Conservation (phyloP, 2,797 vertebrate species). For the Gymnothorax javanicus region DNA sequence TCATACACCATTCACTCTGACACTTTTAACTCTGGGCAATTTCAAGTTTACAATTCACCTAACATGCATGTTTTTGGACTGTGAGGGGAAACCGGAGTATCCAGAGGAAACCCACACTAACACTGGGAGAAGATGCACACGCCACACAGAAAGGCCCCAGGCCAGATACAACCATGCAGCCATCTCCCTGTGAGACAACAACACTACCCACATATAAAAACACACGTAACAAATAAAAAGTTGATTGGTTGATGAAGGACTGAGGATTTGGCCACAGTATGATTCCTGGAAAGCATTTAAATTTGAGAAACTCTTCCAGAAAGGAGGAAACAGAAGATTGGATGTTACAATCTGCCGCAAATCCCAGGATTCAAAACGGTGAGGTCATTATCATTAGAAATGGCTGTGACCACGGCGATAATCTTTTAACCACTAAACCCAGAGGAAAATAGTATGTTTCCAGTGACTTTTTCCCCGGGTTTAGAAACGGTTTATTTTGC, state of each 20-base stretch:
- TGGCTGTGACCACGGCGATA: constrained; percentile 2
- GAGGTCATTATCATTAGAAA: constrained; percentile 11
- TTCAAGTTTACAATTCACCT: too few species aligned
- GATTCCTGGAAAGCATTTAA: constrained; percentile 8
- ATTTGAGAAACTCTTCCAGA: constrained; percentile 31
- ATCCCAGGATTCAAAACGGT: constrained; percentile 19
- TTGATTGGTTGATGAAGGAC: background rate
- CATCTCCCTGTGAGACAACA: too few species aligned
- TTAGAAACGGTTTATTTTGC: background rate
- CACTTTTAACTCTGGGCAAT: too few species aligned
- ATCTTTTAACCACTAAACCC: constrained; percentile 21
- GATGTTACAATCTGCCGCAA: constrained; percentile 14
- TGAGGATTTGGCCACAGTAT: background rate
- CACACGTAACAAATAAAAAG: background rate
- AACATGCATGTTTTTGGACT: too few species aligned
- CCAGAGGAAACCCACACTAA: too few species aligned
- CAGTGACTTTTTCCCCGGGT: constrained; percentile 6
- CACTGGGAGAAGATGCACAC: too few species aligned
- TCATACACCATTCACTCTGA: too few species aligned
- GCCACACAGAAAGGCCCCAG: too few species aligned
- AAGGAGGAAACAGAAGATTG: constrained; percentile 26
- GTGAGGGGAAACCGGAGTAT: too few species aligned
- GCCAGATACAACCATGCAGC: too few species aligned
- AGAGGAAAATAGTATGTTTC: background rate
- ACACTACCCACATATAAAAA: background rate